A percentile compares a stretch with the other conserved stretches of the same genome.
phyloP scores from a whole-genome alignment of 2,888 invertebrate genomes.

The Argyresthia goedartella region DNA sequence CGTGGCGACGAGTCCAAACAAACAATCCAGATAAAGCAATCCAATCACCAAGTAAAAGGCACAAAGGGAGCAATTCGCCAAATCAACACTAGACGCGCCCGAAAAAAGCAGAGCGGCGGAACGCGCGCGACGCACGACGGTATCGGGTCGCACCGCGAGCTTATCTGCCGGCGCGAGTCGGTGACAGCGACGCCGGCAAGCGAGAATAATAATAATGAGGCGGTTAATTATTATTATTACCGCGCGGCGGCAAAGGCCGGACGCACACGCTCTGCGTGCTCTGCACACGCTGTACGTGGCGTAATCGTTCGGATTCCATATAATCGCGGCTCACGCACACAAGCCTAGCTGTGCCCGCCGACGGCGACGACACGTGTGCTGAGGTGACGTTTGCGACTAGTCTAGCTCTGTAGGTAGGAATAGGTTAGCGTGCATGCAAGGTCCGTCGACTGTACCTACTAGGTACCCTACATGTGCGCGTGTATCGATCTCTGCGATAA shows the following conservation, averaged over 20 bases:
- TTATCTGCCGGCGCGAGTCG: constrained; percentile 46
- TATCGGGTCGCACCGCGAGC: constrained; percentile 31
- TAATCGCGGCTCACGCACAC: constrained; percentile 38
- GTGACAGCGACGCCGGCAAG: constrained; percentile 29
- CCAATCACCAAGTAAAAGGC: constrained; percentile 4
- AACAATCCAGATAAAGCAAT: constrained; percentile 1
- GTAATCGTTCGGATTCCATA: constrained; percentile 55
- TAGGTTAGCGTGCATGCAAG: constrained; percentile 30
- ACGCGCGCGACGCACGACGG: constrained; percentile 24
- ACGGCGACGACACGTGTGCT: constrained; percentile 43
- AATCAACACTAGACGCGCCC: background rate
- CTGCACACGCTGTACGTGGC: constrained; percentile 42
- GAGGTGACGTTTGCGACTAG: constrained; percentile 35
- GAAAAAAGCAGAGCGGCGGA: background rate
- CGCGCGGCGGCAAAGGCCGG: constrained; percentile 23
- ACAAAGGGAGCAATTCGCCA: background rate
- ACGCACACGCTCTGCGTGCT: constrained; percentile 31
- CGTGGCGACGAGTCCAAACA: background rate
- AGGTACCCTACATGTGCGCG: constrained; percentile 27
- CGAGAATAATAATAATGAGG: constrained; percentile 49
- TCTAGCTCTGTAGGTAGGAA: constrained; percentile 21
- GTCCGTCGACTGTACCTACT: constrained; percentile 22
- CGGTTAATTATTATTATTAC: constrained; percentile 57
- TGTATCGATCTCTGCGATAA: constrained; percentile 59
- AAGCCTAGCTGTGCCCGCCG: constrained; percentile 10